phyloP scores from a whole-genome alignment of 2,797 vertebrate species.

The Cirrhinus mrigala region DNA sequence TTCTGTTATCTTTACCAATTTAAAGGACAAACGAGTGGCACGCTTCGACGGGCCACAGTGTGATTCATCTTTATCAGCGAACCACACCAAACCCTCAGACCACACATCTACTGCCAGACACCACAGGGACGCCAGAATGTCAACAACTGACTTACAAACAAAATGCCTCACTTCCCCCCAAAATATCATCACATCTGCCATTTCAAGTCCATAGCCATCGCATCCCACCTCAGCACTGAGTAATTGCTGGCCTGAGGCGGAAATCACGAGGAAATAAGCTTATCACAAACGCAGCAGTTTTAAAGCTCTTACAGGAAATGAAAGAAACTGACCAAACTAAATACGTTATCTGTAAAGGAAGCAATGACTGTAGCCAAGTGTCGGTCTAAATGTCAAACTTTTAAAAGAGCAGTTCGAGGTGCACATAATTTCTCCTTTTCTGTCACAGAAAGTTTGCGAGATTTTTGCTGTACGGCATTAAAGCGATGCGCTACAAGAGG shows the following conservation, averaged over 20 bases:
- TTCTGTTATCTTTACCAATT: constrained; percentile 53
- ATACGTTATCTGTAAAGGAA: constrained; percentile 48
- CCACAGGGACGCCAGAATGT: constrained; percentile 53
- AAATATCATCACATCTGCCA: constrained; percentile 53
- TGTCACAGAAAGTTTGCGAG: not conserved
- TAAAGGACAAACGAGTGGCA: constrained; percentile 51
- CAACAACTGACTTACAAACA: constrained; percentile 54
- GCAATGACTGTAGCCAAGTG: constrained; percentile 44
- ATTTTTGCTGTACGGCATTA: constrained; percentile 3
- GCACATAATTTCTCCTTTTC: constrained; percentile 35
- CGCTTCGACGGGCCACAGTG: constrained; percentile 18
- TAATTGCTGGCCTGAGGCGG: constrained; percentile 52
- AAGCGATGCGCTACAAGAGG: not conserved
- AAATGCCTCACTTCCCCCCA: constrained; percentile 43
- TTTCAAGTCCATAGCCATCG: constrained; percentile 41
- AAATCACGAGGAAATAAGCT: constrained; percentile 45
- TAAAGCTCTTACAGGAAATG: constrained; percentile 50
- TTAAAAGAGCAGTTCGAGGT: constrained; percentile 47
- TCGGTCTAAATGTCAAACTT: constrained; percentile 61
- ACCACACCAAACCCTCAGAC: constrained; percentile 42
- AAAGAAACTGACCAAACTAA: constrained; percentile 48
- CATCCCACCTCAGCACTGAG: constrained; percentile 41
- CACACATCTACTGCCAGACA: constrained; percentile 29
- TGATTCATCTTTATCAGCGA: constrained; percentile 60
- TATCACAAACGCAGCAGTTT: constrained; percentile 57